phyloP scores from a whole-genome alignment of 2,113 vertebrate genomes.

The Heterotilapia buettikoferi region DNA sequence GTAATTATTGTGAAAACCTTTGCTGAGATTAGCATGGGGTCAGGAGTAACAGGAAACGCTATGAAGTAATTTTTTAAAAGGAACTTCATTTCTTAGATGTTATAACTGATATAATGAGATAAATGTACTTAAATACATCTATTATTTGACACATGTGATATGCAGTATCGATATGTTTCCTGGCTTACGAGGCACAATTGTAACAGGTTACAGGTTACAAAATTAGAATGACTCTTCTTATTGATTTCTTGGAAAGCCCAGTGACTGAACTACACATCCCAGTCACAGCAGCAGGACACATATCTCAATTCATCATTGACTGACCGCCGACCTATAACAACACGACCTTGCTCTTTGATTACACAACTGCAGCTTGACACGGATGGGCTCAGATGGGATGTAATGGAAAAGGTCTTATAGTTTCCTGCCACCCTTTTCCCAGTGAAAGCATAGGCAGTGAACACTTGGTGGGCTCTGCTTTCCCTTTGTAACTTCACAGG shows the following conservation, averaged over 20 bases:
- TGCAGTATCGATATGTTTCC: background rate
- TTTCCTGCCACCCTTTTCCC: constrained; percentile 16
- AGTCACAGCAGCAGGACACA: background rate
- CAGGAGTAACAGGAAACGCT: background rate
- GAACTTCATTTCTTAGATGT: background rate
- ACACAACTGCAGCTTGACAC: background rate
- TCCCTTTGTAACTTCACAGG: constrained; percentile 22
- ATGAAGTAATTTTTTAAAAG: background rate
- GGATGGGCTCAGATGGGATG: background rate
- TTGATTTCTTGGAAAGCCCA: constrained; percentile 25
- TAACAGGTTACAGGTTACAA: constrained; percentile 24
- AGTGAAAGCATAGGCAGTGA: background rate
- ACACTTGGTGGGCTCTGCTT: background rate
- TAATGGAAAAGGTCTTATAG: constrained; percentile 41
- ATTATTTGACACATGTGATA: background rate
- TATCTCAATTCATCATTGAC: background rate
- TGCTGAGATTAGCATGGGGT: background rate
- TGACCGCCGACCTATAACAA: background rate
- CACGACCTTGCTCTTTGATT: constrained; percentile 36
- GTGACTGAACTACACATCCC: background rate
- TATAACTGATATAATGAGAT: background rate
- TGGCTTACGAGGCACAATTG: background rate
- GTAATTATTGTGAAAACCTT: background rate
- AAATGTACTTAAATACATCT: background rate
- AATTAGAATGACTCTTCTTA: constrained; percentile 11